Base-by-base conservation (phyloP, 2,888 invertebrate genomes). In the Polylopha cassiicola region DNA sequence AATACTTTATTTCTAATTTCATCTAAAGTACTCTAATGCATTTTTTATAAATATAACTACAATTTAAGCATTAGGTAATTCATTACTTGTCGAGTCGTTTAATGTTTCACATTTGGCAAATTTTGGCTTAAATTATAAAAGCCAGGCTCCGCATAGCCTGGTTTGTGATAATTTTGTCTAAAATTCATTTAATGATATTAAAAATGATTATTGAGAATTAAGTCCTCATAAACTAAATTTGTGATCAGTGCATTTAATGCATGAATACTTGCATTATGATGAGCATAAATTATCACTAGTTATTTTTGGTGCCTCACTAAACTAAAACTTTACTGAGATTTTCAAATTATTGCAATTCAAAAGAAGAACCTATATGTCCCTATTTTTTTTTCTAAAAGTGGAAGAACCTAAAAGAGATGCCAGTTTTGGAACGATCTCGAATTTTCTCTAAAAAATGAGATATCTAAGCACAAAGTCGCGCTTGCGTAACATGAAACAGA, bases 121-220 rank as follows among this genome's bases (percentile, higher is more conserved):
- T 75, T 80, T 82, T 84, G 80, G 80, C 79, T 60, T 65, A 78
- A 75, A 76, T 61, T 55, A 77, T 66, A 68, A 62, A 65, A 51
- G 55, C 59, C 61, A 66, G 57, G 53, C 42, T 39, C 43, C 17
- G 10, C 8, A 30, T 32, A n/a, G 39, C 27, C 37, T 37, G 37
- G 37, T 30, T 14, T 30, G 26, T 27, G 17, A 36, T 9, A 23
- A 36, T 13, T 44, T 21, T 14, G 41, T 14, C 44, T 11, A 27
- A 26, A 36, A 37, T 44, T 38, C 33, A 39, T 39, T 36, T 17
- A 13, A 43, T 32, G 28, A 31, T 34, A 34, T 15, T 30, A 39
- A 34, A 20, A 17, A 33, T 30, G 36, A 57, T 65, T 68, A 53
- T 66, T 70, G 67, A 73, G 73, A 72, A 70, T 65, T 62, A 47